phyloP scores from a whole-genome alignment of 2,113 vertebrate genomes.

The Smithornis capensis region DNA sequence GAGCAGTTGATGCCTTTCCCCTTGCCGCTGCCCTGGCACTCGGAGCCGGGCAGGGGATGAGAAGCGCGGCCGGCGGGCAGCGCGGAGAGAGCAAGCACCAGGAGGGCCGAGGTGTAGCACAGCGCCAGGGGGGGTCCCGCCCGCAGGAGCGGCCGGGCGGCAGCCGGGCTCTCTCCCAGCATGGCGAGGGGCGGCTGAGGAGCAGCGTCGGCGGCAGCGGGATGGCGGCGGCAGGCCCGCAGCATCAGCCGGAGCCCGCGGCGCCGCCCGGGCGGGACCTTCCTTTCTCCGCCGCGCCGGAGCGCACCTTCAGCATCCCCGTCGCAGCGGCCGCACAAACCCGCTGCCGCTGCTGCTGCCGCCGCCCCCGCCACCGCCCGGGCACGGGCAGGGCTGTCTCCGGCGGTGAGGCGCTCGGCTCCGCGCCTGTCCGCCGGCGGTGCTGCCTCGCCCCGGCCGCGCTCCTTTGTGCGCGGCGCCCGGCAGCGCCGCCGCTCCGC shows the following conservation, averaged over 20 bases:
- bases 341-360: too few species aligned
- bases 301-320: constrained; percentile 25
- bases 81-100: constrained; percentile 64
- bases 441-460: background rate
- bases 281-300: background rate
- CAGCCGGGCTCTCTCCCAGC: constrained; percentile 17
- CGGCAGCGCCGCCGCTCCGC: constrained; percentile 38
- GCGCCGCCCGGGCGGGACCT: constrained; percentile 17
- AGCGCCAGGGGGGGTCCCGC: constrained; percentile 32
- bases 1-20: constrained; percentile 75
- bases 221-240: constrained; percentile 33
- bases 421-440: background rate
- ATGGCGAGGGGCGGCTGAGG: constrained; percentile 31
- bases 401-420: background rate
- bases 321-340: background rate
- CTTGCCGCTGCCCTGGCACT: constrained; percentile 68
- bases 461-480: constrained; percentile 43
- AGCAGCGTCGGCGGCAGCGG: background rate
- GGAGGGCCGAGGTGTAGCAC: constrained; percentile 63
- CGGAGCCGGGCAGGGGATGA: constrained; percentile 72
- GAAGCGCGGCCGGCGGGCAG: constrained; percentile 70
- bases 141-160: constrained; percentile 26
- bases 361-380: background rate
- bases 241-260: constrained; percentile 31
- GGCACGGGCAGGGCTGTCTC: background rate